These are phyloP conservation scores for Hydractinia symbiolongicarpus DNA, from an alignment of 30 jellyfish, hydroid and myxozoan species.

Conservation along the genomic window DNA sequence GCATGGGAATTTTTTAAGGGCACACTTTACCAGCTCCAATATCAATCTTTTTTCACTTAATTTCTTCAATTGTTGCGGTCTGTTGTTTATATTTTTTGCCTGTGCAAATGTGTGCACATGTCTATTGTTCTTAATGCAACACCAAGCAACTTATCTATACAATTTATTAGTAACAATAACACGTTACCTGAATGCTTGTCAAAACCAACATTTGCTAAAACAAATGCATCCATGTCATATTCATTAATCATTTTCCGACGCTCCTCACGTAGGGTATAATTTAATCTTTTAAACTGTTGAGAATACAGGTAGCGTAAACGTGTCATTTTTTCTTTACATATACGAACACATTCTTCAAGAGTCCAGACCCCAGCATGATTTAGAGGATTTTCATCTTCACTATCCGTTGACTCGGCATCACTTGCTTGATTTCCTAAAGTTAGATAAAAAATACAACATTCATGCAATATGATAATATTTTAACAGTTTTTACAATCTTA, in stretches of 20 bases:
- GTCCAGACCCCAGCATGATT: constrained; percentile 97
- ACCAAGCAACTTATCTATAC: too few species aligned
- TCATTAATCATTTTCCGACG: constrained; percentile 33
- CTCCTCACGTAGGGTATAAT: constrained; percentile 46
- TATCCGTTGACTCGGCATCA: constrained; percentile 94
- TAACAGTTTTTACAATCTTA: too few species aligned
- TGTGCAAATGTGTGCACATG: too few species aligned
- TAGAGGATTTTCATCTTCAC: constrained; percentile 92
- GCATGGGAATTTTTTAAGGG: too few species aligned
- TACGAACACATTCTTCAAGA: constrained; percentile 71
- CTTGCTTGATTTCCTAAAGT: constrained; percentile 68
- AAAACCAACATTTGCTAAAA: constrained; percentile 11
- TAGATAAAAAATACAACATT: neutral
- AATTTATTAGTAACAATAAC: neutral
- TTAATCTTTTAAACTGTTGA: constrained; percentile 69
- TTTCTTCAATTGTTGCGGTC: too few species aligned
- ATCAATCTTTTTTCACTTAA: too few species aligned
- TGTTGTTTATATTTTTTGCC: too few species aligned
- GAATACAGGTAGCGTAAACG: constrained; percentile 65
- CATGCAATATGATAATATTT: too few species aligned
- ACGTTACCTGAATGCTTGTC: constrained; percentile 13
- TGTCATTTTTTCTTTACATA: constrained; percentile 68
- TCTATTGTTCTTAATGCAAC: too few species aligned
- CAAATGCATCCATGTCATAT: constrained; percentile 23
- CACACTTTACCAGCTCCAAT: too few species aligned